These are phyloP conservation scores for Lordiphosa stackelbergi DNA, from an alignment of 1,140 invertebrate genomes.

Conservation along the genomic window DNA sequence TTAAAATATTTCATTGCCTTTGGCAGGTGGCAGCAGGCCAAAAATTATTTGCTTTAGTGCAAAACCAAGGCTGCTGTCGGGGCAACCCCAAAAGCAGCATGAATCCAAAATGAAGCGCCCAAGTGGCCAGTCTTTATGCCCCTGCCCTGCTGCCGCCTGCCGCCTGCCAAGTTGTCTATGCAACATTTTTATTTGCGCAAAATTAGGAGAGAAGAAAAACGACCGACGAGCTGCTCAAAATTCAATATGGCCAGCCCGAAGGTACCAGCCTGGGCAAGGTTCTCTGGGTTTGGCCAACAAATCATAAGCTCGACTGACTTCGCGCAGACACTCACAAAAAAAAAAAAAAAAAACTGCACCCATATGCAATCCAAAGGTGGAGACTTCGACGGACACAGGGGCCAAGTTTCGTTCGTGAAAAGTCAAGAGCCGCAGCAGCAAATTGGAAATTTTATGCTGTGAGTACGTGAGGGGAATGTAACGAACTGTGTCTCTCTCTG, in stretches of 20 bases:
- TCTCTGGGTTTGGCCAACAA: too few species aligned
- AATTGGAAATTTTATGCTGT: slow-evolving; percentile 66
- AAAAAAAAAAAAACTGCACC: too few species aligned
- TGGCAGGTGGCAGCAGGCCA: slow-evolving; percentile 12
- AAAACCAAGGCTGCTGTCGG: slow-evolving; percentile 26
- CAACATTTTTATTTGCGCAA: slow-evolving; percentile 67
- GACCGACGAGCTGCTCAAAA: slow-evolving; percentile 7
- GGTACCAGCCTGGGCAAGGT: too few species aligned
- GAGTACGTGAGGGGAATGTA: slow-evolving; percentile 18
- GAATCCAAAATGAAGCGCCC: slow-evolving; percentile 63
- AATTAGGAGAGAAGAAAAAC: slow-evolving; percentile 33
- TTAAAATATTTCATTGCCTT: too few species aligned
- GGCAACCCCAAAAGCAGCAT: slow-evolving; percentile 24
- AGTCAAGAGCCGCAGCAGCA: slow-evolving; percentile 48
- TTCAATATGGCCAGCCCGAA: too few species aligned
- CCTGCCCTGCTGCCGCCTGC: background rate
- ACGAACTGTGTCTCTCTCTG: too few species aligned
- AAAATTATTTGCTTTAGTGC: slow-evolving; percentile 30
- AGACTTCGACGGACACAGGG: slow-evolving; percentile 2
- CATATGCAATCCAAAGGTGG: too few species aligned
- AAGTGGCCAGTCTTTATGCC: slow-evolving; percentile 40
- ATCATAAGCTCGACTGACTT: too few species aligned
- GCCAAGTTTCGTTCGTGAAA: slow-evolving; percentile 51
- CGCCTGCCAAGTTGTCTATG: slow-evolving; percentile 20
- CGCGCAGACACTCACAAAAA: too few species aligned